Base-by-base conservation (phyloP, 2,113 vertebrate genomes). In the Benitochromis conjunctus region DNA sequence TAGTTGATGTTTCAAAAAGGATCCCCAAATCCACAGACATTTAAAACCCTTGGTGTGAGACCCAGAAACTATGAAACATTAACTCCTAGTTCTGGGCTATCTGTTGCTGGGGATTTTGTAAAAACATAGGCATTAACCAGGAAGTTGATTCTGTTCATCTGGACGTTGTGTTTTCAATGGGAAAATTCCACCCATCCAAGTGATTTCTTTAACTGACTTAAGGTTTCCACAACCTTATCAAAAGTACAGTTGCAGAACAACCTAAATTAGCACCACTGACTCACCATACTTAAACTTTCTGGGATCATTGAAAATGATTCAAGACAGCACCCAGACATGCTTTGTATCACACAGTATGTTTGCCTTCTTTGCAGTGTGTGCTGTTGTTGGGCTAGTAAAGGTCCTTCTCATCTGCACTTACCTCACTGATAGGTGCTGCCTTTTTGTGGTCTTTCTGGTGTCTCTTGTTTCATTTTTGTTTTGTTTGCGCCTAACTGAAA, bases 1-100 rank as follows among this genome's bases (percentile, higher is more conserved):
- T 56, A 24, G 21, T 56, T 56, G 21, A 13, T 56, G 54, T 13
- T 56, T 56, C 21, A 24, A 24, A 56, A 56, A 24, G 11, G 54
- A 24, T 24, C 0, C 21, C 21, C 54, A 56, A 56, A 56, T 24
- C 2, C 11, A 24, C 0, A 56, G 6, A 24, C 1, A 56, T 56
- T 56, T 56, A 29, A 29, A 29, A 29, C 29, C 29, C 29, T 29
- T 29, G 29, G 29, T 29, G 3, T 29, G 4, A 29, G 29, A 29
- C 29, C 26, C 26, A 26, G 26, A 26, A 26, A 26, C 26, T 26
- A 26, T 26, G 26, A 26, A 26, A 26, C 26, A 26, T 43, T 11
- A 43, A 43, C 9, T 43, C 9, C 41, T 43, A 43, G 41, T 11
- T 43, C 41, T 43, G 41, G 41, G 41, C 12, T 43, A 43, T 10